These are phyloP conservation scores for Ophion ellenae DNA, from an alignment of 2,888 invertebrate species.

Conservation along the genomic window DNA sequence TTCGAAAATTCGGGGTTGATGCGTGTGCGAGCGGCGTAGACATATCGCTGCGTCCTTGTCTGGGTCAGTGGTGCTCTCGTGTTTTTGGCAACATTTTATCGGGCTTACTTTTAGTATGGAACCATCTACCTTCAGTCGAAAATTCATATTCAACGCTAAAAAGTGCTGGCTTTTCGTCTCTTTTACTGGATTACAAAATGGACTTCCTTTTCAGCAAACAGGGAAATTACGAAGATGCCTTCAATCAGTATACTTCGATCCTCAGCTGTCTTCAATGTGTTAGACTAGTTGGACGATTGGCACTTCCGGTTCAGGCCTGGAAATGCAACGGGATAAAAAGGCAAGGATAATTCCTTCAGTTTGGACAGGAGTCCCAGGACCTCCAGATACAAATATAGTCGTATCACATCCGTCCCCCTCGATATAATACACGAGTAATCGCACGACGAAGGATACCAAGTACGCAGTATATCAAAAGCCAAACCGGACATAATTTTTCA, in stretches of 20 bases:
- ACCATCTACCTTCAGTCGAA: too few species aligned
- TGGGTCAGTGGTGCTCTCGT: too few species aligned
- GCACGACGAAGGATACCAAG: conserved; percentile 61
- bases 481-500: conserved; percentile 68
- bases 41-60: too few species aligned
- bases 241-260: neutral
- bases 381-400: conserved; percentile 15
- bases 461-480: conserved; percentile 66
- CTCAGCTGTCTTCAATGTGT: neutral
- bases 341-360: conserved; percentile 8
- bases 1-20: too few species aligned
- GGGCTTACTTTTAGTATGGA: too few species aligned
- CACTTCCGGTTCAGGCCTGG: neutral
- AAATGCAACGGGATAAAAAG: neutral
- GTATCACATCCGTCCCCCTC: conserved; percentile 45
- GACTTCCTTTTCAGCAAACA: neutral
- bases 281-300: neutral
- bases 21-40: too few species aligned
- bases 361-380: conserved; percentile 3
- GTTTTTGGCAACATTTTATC: too few species aligned
- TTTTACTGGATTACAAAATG: neutral
- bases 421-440: conserved; percentile 55
- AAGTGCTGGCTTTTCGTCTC: too few species aligned
- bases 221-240: neutral
- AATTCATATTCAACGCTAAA: too few species aligned